Evolutionary conservation across 2,888 invertebrate species (phyloP), one percentile per base, ranked within the genome.

Genomic region (Pegoplata infirma): DNA sequence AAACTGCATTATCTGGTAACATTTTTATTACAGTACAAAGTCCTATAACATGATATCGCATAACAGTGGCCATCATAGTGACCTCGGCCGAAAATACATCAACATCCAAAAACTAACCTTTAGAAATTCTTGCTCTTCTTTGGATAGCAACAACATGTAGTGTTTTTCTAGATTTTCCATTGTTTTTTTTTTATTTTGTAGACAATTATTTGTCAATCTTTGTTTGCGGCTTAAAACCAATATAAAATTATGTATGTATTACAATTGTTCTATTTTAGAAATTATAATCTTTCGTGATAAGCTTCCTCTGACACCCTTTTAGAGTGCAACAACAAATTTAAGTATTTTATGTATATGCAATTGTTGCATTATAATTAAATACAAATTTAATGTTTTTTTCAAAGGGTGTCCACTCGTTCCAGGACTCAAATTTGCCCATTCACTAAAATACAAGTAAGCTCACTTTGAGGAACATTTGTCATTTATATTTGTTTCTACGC

Each of bases 41-140:
- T 32, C 32, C 5, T 10, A 10, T 10, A 12, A 10, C 10, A 32
- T 32, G n/a, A n/a, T n/a, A n/a, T n/a, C n/a, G n/a, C n/a, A n/a
- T n/a, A n/a, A n/a, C n/a, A n/a, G 32, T 32, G 32, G 12, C 32
- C 32, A 32, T 32, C 32, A 32, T 10, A 12, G 32, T 3, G 32
- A 32, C 32, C 32, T 32, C 32, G 32, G n/a, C n/a, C n/a, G n/a
- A n/a, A n/a, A n/a, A n/a, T n/a, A n/a, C n/a, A n/a, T n/a, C n/a
- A n/a, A n/a, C n/a, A n/a, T n/a, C n/a, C n/a, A 7, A 28, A 28
- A 32, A 32, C 10, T n/a, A 71, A 86, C 87, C 81, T 83, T 79
- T 5, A 85, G 47, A 8, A 82, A 25, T 17, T 83, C 64, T 12
- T 82, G 81, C 32, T 86, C 83, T 12, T 80, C 78, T 10, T 44